Base-by-base conservation (phyloP, 2,888 invertebrate species). In the Melinaea menophilus region DNA sequence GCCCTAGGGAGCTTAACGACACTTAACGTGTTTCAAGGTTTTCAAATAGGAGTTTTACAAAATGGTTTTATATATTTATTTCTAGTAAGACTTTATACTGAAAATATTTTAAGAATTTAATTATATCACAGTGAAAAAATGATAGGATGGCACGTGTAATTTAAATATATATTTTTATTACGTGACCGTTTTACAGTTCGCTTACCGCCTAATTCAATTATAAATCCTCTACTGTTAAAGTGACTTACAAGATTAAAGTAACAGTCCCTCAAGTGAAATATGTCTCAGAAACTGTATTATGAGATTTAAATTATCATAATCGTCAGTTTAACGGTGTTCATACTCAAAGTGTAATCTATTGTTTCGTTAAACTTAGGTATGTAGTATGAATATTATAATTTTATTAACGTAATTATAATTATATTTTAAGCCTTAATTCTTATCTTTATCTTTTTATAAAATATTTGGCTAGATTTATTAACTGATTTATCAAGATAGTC, bases 271-370 rank as follows among this genome's bases (percentile, higher is more conserved):
- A 57, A 61, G 48, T 61, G 60, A 61, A 47, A 56, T 57, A 57
- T 61, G 37, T 22, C 61, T 61, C 11, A 31, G 51, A 51, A 61
- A 61, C 37, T 57, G 55, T 61, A 37, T 51, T 31, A 51, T 35
- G 41, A 57, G 51, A 47, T 61, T 56, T 41, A 54, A 54, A 57
- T 54, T 51, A 57, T 61, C 51, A 61, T 57, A 61, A 59, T 61
- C 33, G 51, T 9, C n/a, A 11, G 56, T 33, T 41, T 48, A 56
- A 45, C 34, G 12, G n/a, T n/a, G 41, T 33, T 48, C 33, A 7
- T 11, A 51, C 45, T 41, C 47, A 31, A 47, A 54, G 46, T 12
- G 22, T 22, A 22, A 22, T 22, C 22, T 22, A 22, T 22, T 22
- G 22, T 22, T 37, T 37, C 2, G 37, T 37, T 5, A 37, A 37